Conservation (phyloP, 2,113 vertebrate species). For the Spizaetus ornatus region DNA sequence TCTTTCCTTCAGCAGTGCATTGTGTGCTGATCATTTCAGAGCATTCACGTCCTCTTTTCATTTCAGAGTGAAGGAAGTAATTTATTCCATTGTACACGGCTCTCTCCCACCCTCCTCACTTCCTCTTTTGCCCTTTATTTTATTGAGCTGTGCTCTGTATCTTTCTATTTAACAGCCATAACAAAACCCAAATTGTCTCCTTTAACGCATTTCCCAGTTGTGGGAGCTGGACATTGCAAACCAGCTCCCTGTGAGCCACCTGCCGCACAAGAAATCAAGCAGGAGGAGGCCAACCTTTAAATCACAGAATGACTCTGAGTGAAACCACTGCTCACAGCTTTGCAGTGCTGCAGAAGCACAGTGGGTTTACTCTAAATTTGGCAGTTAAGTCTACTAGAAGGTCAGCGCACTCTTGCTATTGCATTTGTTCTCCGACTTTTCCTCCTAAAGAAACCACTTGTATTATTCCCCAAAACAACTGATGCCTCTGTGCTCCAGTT, state of each 20-base stretch:
- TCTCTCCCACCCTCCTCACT: not conserved
- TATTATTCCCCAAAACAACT: not conserved
- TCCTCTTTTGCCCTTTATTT: conserved; percentile 23
- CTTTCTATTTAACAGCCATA: not conserved
- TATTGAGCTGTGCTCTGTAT: not conserved
- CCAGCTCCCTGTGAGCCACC: not conserved
- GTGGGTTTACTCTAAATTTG: not conserved
- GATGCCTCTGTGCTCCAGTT: not conserved
- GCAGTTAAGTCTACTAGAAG: not conserved
- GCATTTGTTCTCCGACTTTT: not conserved
- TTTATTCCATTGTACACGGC: not conserved
- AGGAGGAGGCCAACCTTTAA: conserved; percentile 6
- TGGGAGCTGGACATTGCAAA: not conserved
- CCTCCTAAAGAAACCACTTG: not conserved
- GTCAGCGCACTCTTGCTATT: not conserved
- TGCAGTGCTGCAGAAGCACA: not conserved
- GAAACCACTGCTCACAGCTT: not conserved
- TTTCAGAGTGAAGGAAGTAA: not conserved
- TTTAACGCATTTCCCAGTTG: not conserved
- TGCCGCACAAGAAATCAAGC: not conserved
- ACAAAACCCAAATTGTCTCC: not conserved
- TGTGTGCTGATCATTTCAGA: not conserved
- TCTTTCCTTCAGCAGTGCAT: not conserved
- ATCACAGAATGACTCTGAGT: not conserved
- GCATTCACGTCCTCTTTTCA: not conserved